phyloP scores from a whole-genome alignment of 2,888 invertebrate genomes.

The Myopa tessellatipennis region DNA sequence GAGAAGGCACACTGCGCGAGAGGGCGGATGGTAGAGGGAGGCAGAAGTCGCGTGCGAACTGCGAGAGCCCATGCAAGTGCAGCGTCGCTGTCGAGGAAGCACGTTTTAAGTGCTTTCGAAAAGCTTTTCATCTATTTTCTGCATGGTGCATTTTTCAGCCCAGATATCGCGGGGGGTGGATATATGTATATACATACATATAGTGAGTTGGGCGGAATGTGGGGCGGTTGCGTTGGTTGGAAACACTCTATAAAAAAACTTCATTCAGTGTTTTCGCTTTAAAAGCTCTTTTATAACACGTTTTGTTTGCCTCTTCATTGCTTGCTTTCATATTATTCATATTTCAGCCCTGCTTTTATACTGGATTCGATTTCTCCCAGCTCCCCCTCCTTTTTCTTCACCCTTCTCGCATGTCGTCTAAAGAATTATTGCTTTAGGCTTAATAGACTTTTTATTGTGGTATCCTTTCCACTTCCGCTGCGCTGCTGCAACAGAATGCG shows the following conservation, averaged over 20 bases:
- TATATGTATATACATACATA: no score
- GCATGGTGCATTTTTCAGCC: slow-evolving; percentile 9
- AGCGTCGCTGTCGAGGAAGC: background rate
- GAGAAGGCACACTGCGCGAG: no score
- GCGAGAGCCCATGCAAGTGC: slow-evolving; percentile 6
- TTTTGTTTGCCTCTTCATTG: background rate
- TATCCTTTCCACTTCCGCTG: slow-evolving; percentile 23
- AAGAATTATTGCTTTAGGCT: background rate
- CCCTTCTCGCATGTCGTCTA: background rate
- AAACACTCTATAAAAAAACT: no score
- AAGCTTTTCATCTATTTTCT: slow-evolving; percentile 6
- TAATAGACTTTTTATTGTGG: slow-evolving; percentile 39
- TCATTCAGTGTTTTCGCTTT: no score
- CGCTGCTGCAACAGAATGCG: slow-evolving; percentile 15
- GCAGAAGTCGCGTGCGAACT: background rate
- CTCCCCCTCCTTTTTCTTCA: background rate
- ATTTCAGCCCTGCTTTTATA: background rate
- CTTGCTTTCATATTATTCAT: background rate
- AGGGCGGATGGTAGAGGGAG: background rate
- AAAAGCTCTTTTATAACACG: background rate
- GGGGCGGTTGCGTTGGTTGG: no score
- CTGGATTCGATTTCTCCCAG: background rate
- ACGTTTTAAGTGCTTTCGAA: slow-evolving; percentile 11
- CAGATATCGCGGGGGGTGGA: background rate
- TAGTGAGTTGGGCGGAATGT: no score